Evolutionary conservation across 2,113 vertebrate genomes (phyloP), one percentile per base, ranked within the genome.

Genomic region (Tragelaphus buxtoni): DNA sequence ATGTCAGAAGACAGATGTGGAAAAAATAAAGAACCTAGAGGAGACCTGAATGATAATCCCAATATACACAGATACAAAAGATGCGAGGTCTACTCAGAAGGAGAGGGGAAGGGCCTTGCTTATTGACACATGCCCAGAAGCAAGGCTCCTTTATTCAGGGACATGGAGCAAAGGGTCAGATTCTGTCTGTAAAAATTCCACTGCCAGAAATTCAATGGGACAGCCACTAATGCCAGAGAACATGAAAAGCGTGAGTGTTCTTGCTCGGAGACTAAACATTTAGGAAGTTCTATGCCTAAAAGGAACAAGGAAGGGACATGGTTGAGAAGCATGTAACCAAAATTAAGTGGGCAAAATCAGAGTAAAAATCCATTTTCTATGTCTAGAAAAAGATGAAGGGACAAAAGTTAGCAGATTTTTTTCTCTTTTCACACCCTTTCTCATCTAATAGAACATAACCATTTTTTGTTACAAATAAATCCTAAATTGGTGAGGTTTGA

Each of bases 191-290:
- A 93, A 69, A 84, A 90, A 88, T 61, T 79, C 24, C 35, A 65
- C 56, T 96, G 82, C 93, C 95, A 93, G 93, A 95, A 94, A 96
- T 74, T 74, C 39, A 94, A 61, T 84, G 93, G 55, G 96, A 56
- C 1, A 91, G 89, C 13, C 9, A 1, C 24, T 53, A 91, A 86
- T 74, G 96, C 96, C 95, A 97, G 95, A 77, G 55, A 89, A 83
- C 60, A 80, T 84, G 97, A 97, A 97, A 97, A 98, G 93, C 63
- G 32, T 42, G 39, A 95, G 84, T 96, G 93, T 94, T 93, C 91
- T 65, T 82, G 69, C 82, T 83, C 87, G 58, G 89, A 88, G 39
- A 74, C 95, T 82, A 93, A 95, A 87, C 58, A 93, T 92, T 95
- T 53, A 74, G 86, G 90, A 97, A 94, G 86, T 91, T 87, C 69